Conservation (phyloP, 2,113 vertebrate species). For the Halcyon senegalensis region DNA sequence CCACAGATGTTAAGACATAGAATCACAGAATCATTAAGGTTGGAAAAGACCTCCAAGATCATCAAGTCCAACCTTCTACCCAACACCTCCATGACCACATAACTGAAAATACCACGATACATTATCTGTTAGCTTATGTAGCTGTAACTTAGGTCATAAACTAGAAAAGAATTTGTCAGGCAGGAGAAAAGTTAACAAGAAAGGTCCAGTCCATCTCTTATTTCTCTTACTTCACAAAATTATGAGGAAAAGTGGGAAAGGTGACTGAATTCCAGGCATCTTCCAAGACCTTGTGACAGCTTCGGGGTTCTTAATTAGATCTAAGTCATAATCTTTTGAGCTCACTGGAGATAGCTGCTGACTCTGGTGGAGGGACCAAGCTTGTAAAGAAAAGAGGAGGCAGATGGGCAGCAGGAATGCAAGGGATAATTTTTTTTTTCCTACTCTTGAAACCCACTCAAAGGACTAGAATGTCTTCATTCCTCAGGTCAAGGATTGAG, state of each 20-base stretch:
- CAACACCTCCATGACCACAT: too few relatives aligned
- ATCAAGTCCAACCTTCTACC: too few relatives aligned
- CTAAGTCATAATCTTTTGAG: background rate
- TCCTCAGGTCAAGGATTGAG: background rate
- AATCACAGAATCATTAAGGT: too few relatives aligned
- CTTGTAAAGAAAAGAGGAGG: background rate
- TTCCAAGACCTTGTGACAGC: background rate
- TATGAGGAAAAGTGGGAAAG: background rate
- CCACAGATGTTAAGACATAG: background rate
- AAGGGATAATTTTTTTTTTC: background rate
- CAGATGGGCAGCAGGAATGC: background rate
- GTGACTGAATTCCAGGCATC: background rate
- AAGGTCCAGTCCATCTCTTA: background rate
- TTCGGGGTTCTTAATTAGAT: background rate
- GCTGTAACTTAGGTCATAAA: background rate
- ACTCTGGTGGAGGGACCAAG: background rate
- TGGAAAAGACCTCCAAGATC: too few relatives aligned
- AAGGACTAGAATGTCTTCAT: background rate
- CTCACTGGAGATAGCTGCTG: background rate
- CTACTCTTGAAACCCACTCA: background rate
- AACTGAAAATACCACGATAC: background rate
- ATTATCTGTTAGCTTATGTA: background rate
- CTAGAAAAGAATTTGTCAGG: background rate
- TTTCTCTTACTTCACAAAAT: background rate
- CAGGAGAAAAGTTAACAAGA: background rate